A percentile compares a stretch with the other conserved stretches of the same genome.
Conservation (phyloP, 2,797 vertebrate species). For the Vipera ursinii region DNA sequence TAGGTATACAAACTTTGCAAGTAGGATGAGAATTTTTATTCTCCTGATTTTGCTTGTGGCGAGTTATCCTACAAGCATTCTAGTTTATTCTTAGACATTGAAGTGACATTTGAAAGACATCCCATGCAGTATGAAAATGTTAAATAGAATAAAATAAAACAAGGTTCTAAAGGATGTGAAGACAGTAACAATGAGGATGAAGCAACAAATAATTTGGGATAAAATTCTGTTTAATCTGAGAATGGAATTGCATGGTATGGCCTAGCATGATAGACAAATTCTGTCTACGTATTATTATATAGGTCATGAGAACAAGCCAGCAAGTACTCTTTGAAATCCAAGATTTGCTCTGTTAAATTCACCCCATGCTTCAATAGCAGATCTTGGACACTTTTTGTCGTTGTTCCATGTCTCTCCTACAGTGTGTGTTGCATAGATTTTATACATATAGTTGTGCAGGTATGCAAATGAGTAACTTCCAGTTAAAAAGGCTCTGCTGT, state of each 20-base stretch:
- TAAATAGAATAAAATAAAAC: background rate
- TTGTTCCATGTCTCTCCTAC: background rate
- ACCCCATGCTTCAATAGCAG: background rate
- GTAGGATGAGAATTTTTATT: background rate
- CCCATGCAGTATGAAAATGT: background rate
- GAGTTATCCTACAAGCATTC: background rate
- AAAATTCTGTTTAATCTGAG: background rate
- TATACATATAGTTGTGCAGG: background rate
- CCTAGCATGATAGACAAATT: background rate
- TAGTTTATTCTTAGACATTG: background rate
- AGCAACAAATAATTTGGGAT: background rate
- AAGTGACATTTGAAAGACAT: constrained; percentile 22
- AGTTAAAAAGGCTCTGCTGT: background rate
- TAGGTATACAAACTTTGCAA: background rate
- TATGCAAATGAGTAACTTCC: too few relatives aligned
- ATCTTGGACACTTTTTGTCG: too few relatives aligned
- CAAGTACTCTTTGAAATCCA: background rate
- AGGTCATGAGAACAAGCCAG: background rate
- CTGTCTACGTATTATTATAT: background rate
- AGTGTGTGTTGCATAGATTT: background rate
- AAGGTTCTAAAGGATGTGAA: background rate
- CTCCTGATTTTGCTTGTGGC: background rate
- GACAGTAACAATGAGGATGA: too few relatives aligned
- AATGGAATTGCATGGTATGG: background rate
- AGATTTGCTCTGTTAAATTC: background rate